A percentile compares a stretch with the other conserved stretches of the same genome.
These are phyloP conservation scores for Piaya cayana DNA, from an alignment of 2,113 vertebrate genomes.

Conservation along the genomic window DNA sequence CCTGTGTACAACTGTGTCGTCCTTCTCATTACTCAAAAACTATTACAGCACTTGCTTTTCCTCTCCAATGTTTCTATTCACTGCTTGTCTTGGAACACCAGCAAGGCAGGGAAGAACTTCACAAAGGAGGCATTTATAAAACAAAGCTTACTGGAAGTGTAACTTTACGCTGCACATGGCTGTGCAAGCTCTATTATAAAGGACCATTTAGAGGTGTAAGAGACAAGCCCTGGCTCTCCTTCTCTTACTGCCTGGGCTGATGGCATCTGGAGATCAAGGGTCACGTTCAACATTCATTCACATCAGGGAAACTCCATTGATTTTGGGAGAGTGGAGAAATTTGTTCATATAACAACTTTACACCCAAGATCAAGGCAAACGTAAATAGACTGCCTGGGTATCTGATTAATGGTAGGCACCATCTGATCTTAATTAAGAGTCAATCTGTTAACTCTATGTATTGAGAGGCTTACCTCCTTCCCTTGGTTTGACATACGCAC, in stretches of 20 bases:
- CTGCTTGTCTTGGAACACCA: background rate
- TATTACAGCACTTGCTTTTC: too few species aligned
- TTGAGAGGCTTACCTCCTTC: constrained; percentile 8
- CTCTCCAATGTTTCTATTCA: background rate
- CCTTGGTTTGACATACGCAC: constrained; percentile 23
- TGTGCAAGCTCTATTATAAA: background rate
- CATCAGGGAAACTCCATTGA: background rate
- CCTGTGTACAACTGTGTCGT: too few species aligned
- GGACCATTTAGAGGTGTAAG: background rate
- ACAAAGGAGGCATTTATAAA: background rate
- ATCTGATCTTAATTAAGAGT: constrained; percentile 53
- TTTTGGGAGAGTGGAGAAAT: background rate
- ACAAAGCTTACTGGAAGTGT: background rate
- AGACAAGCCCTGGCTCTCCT: background rate
- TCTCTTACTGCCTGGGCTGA: background rate
- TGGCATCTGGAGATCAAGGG: background rate
- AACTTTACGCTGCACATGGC: background rate
- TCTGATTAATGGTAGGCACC: constrained; percentile 16
- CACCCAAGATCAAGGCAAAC: background rate
- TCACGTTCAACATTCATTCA: background rate
- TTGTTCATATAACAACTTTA: background rate
- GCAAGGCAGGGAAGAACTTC: background rate
- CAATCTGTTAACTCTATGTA: constrained; percentile 1
- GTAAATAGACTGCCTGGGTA: background rate
- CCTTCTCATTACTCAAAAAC: too few species aligned